phyloP scores from a whole-genome alignment of 2,888 invertebrate species.

The Malacosoma neustria region DNA sequence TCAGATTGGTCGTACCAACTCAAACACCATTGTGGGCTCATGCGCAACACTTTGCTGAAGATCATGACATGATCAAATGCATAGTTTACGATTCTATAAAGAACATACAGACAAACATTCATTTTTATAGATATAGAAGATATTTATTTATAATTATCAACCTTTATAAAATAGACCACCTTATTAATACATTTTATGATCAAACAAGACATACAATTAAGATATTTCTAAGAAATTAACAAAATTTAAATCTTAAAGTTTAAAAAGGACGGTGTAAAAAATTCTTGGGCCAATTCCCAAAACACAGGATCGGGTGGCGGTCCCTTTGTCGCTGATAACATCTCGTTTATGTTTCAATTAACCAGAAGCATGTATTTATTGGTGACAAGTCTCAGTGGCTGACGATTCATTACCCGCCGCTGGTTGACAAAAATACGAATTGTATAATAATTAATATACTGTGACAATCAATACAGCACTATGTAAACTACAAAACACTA shows the following conservation, averaged over 20 bases:
- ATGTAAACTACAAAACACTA: too few species aligned
- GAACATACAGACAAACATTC: too few species aligned
- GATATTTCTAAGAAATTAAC: slow-evolving; percentile 14
- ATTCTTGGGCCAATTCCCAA: slow-evolving; percentile 30
- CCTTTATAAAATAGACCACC: not conserved
- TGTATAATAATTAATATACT: too few species aligned
- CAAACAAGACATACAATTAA: not conserved
- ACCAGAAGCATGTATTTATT: slow-evolving; percentile 71
- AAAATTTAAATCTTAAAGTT: slow-evolving; percentile 23
- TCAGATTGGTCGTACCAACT: too few species aligned
- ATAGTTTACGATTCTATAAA: too few species aligned
- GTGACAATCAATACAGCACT: too few species aligned
- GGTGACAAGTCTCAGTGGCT: slow-evolving; percentile 37
- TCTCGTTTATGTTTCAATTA: slow-evolving; percentile 71
- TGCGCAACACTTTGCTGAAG: too few species aligned
- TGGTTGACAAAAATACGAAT: slow-evolving; percentile 13
- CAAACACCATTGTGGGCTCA: too few species aligned
- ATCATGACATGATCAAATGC: too few species aligned
- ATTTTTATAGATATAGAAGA: too few species aligned
- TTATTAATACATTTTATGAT: not conserved
- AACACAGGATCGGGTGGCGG: slow-evolving; percentile 36
- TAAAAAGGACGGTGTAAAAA: slow-evolving; percentile 7
- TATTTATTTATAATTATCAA: not conserved
- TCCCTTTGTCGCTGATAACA: slow-evolving; percentile 58
- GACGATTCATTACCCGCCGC: slow-evolving; percentile 52